Percentiles rank a stretch among this genome's conserved stretches.
Evolutionary conservation across 2,113 vertebrate species (phyloP).

Genomic region (Miniopterus natalensis): DNA sequence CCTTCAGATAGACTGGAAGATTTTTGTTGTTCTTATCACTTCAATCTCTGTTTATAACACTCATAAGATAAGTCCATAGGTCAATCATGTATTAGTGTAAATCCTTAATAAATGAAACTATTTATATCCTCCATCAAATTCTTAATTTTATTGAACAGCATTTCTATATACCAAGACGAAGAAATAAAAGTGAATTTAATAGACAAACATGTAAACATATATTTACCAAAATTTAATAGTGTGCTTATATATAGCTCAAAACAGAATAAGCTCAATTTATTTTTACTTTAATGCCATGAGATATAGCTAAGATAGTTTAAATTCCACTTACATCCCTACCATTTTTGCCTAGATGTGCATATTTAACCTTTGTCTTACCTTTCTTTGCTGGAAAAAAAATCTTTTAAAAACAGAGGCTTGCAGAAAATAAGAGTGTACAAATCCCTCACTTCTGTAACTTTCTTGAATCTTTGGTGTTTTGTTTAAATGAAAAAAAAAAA

Average conservation of each 20-base stretch:
- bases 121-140: neutral
- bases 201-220: neutral
- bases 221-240: neutral
- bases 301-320: slow-evolving; percentile 9
- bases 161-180: neutral
- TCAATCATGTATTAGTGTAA: neutral
- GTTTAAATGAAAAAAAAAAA: neutral
- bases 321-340: neutral
- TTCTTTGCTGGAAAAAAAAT: neutral
- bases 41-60: neutral
- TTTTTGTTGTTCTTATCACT: neutral
- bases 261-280: neutral
- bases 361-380: neutral
- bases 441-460: neutral
- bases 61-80: neutral
- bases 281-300: neutral
- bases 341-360: neutral
- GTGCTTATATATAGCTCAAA: neutral
- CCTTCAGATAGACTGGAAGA: neutral
- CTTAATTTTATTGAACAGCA: neutral
- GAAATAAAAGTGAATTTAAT: neutral
- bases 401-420: neutral
- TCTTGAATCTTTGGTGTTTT: neutral
- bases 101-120: slow-evolving; percentile 26
- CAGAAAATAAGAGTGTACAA: neutral